Conservation (phyloP, 2,888 invertebrate species). For the Drosophila quinaria region DNA sequence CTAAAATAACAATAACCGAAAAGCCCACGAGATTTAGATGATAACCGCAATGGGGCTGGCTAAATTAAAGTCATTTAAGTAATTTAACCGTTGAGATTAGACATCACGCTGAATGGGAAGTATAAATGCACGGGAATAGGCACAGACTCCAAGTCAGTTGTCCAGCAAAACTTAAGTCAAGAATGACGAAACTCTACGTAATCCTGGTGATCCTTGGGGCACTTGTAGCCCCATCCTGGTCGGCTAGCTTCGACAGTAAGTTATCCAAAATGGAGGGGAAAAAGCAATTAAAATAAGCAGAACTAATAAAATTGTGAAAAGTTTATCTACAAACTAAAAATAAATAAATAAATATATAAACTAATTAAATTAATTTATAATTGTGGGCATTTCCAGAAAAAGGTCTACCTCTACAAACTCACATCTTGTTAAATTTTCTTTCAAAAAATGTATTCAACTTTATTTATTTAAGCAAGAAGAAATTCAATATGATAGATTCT, state of each 20-base stretch:
- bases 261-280: not conserved
- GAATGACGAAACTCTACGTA: conserved; percentile 27
- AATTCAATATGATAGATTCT: no score
- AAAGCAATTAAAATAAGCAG: no score
- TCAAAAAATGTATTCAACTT: no score
- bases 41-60: conserved; percentile 34
- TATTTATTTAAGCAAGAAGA: no score
- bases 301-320: no score
- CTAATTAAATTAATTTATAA: no score
- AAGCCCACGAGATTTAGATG: conserved; percentile 21
- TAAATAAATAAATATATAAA: no score
- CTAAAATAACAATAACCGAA: conserved; percentile 33
- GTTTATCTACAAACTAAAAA: no score
- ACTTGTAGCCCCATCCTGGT: conserved; percentile 17
- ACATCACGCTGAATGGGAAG: not conserved
- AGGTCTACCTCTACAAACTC: no score
- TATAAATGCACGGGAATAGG: conserved; percentile 41
- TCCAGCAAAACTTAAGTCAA: conserved; percentile 1
- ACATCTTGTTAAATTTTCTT: no score
- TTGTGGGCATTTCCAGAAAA: no score
- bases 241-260: conserved; percentile 44
- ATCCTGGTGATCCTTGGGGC: conserved; percentile 28
- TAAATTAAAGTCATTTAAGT: conserved; percentile 9
- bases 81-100: conserved; percentile 42
- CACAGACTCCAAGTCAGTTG: conserved; percentile 22